Base-by-base conservation (phyloP, 1,140 invertebrate genomes). In the Ooceraea biroi region DNA sequence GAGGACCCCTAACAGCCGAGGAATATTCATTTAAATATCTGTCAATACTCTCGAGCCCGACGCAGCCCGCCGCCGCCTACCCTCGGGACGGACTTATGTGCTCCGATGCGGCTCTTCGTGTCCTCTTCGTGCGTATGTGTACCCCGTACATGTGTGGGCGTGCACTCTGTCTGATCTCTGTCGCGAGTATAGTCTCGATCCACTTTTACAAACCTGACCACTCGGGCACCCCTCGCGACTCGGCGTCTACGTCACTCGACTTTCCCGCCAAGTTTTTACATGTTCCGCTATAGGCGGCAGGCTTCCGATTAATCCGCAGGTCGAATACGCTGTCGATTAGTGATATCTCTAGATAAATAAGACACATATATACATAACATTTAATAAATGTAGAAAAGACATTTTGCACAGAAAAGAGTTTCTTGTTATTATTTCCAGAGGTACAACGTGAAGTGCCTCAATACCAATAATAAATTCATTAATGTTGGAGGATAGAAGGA, bases 11-110 rank as follows among this genome's bases (percentile, higher is more conserved):
- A 91, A 90, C 89, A 85, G 83, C 85, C 84, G 85, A 92, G 91
- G 89, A 91, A 94, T 93, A 94, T 93, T 93, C 93, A 93, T 94
- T 94, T 93, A 94, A 93, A 94, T 93, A 93, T 92, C 92, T 94
- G 93, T 92, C 93, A 92, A 94, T 94, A 94, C 89, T 90, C 2
- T 7, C 84, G 87, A 90, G 87, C 78, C 86, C 86, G 89, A 91
- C 87, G 86, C 83, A 85, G 84, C 19, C 74, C 77, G 86, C 85
- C 85, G 88, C 80, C 89, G 86, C 85, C 85, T 74, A 76, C 69
- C 84, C 89, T 82, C 87, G 85, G 77, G 88, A 83, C 83, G 90
- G 90, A 93, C 93, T 93, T 93, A 93, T 91, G 83, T 92, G 87
- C 85, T 84, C 80, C 88, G 74, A 82, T 85, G 84, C 36, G 60